phyloP scores from a whole-genome alignment of 2,888 invertebrate genomes.

The Bombyx huttoni region DNA sequence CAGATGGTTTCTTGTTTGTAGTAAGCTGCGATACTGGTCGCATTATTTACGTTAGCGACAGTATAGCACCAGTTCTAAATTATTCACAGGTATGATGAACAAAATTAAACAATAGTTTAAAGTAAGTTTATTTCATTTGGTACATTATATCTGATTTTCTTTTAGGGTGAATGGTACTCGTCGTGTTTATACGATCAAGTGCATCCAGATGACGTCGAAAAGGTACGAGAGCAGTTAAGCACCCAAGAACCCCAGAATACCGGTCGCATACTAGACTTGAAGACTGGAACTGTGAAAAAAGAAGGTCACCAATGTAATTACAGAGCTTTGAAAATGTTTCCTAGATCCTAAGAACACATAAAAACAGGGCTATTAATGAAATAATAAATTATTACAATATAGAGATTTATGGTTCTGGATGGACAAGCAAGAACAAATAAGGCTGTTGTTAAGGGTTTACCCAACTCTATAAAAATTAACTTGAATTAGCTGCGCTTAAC shows the following conservation, averaged over 20 bases:
- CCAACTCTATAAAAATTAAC: too few species aligned
- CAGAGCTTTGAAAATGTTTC: too few species aligned
- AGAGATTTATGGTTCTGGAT: too few species aligned
- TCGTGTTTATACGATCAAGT: slow-evolving; percentile 96
- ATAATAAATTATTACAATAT: too few species aligned
- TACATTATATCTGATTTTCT: slow-evolving; percentile 4
- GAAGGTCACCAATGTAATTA: slow-evolving; percentile 97
- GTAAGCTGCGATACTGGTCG: slow-evolving; percentile 97
- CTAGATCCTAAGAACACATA: too few species aligned
- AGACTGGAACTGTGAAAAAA: slow-evolving; percentile 99
- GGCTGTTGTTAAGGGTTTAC: too few species aligned
- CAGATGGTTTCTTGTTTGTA: slow-evolving; percentile 96
- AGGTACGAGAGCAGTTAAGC: slow-evolving; percentile 96
- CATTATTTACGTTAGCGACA: slow-evolving; percentile 98
- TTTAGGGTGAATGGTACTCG: slow-evolving; percentile 95
- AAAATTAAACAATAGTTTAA: neutral
- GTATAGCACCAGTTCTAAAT: slow-evolving; percentile 96
- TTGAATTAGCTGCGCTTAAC: too few species aligned
- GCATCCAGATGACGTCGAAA: slow-evolving; percentile 98
- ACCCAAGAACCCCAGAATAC: slow-evolving; percentile 97
- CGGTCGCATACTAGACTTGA: slow-evolving; percentile 95
- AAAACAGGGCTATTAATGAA: too few species aligned
- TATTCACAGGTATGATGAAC: slow-evolving; percentile 82
- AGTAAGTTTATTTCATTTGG: neutral
- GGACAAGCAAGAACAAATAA: too few species aligned